Percentiles rank a stretch among this genome's conserved stretches.
phyloP scores from a whole-genome alignment of 92 coral and sea anemone species.

The Palythoa grandis region DNA sequence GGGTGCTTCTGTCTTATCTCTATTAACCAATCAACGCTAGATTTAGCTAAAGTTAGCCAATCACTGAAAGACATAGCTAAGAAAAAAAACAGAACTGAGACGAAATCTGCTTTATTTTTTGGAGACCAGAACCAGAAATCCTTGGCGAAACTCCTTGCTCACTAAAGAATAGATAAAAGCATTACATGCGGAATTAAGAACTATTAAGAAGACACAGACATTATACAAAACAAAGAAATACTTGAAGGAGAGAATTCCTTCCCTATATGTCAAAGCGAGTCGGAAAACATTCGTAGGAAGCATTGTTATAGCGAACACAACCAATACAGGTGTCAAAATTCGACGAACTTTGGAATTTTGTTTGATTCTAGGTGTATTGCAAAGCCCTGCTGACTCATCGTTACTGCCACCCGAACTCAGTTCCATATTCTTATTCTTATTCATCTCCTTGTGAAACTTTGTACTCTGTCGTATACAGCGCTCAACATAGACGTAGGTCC shows the following conservation, averaged over 20 bases:
- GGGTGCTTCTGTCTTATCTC: too few species aligned
- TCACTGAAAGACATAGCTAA: too few species aligned
- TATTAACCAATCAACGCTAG: too few species aligned
- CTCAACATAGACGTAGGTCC: conserved; percentile 76
- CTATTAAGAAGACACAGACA: conserved; percentile 63
- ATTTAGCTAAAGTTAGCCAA: too few species aligned
- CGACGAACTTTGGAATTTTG: conserved; percentile 81
- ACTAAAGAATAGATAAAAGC: conserved; percentile 87
- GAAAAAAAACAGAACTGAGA: too few species aligned
- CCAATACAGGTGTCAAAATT: conserved; percentile 84
- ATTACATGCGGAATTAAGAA: conserved; percentile 76
- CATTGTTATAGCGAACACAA: conserved; percentile 85
- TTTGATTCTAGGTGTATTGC: conserved; percentile 55
- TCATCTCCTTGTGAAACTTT: conserved; percentile 68
- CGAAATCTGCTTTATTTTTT: not conserved
- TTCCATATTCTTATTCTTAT: conserved; percentile 23
- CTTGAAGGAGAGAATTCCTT: conserved; percentile 32
- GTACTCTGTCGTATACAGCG: conserved; percentile 64
- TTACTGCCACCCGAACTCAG: not conserved
- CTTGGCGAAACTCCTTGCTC: conserved; percentile 69
- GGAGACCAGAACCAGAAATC: conserved; percentile 20
- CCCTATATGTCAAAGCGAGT: conserved; percentile 58
- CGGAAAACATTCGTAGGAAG: conserved; percentile 79
- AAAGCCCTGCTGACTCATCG: not conserved
- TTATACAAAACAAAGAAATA: conserved; percentile 71